phyloP scores from a whole-genome alignment of 2,113 vertebrate species.

The Rutilus rutilus region DNA sequence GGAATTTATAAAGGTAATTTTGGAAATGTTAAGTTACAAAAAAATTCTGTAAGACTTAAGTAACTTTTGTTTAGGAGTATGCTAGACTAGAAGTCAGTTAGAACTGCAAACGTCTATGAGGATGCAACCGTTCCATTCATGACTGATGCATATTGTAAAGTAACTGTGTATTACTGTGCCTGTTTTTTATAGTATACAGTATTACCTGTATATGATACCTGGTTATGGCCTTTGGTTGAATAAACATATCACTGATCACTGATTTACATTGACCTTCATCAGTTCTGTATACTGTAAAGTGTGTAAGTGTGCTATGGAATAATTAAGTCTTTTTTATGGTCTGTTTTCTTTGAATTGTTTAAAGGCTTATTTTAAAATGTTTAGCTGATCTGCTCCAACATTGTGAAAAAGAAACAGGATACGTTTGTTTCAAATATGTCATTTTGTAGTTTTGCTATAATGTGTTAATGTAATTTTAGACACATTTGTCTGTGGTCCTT shows the following conservation, averaged over 20 bases:
- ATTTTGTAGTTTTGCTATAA: not conserved
- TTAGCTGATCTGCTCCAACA: not conserved
- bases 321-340: not conserved
- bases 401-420: not conserved
- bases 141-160: not conserved
- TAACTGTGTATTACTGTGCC: not conserved
- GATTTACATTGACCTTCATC: no score
- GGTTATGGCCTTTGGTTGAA: no score
- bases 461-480: not conserved
- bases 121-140: not conserved
- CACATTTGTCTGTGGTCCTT: not conserved
- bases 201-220: no score
- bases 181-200: no score
- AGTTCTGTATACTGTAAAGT: no score
- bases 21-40: conserved; percentile 54
- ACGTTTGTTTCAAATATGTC: not conserved
- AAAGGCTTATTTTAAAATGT: not conserved
- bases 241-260: no score
- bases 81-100: conserved; percentile 67
- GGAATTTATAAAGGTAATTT: conserved; percentile 38
- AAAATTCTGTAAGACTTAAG: conserved; percentile 5
- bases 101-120: not conserved
- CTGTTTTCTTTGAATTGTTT: not conserved
- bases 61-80: conserved; percentile 23
- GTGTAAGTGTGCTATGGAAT: no score